Conservation (phyloP, 92 coral and sea anemone genomes). For the Epizoanthus illoricatus region DNA sequence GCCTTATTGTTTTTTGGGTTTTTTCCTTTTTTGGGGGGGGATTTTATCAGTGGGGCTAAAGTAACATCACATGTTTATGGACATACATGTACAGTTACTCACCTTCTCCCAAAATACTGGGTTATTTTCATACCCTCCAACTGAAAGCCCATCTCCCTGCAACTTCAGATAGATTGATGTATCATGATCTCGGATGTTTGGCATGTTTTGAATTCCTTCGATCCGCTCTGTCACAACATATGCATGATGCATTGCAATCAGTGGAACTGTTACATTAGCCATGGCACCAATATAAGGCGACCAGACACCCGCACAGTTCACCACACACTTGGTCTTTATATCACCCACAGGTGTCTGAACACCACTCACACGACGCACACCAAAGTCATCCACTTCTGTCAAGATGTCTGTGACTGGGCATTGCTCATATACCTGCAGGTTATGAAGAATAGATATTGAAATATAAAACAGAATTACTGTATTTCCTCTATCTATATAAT, state of each 20-base stretch:
- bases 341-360: slow-evolving; percentile 81
- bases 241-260: slow-evolving; percentile 95
- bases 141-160: slow-evolving; percentile 97
- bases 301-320: slow-evolving; percentile 96
- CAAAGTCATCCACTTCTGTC: slow-evolving; percentile 84
- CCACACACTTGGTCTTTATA: slow-evolving; percentile 79
- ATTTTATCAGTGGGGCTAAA: too few relatives aligned
- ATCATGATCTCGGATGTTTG: slow-evolving; percentile 95
- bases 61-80: too few relatives aligned
- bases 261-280: slow-evolving; percentile 84
- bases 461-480: too few relatives aligned
- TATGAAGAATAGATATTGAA: neutral
- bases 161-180: slow-evolving; percentile 91
- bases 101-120: slow-evolving; percentile 98
- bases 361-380: slow-evolving; percentile 81
- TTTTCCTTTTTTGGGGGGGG: too few relatives aligned
- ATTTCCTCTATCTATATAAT: too few relatives aligned
- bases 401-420: slow-evolving; percentile 89
- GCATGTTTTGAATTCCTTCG: slow-evolving; percentile 97
- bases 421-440: slow-evolving; percentile 79
- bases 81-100: neutral
- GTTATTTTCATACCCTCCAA: slow-evolving; percentile 93
- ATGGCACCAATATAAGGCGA: slow-evolving; percentile 90
- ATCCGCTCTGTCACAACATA: slow-evolving; percentile 93
- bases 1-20: too few relatives aligned